A percentile compares a stretch with the other conserved stretches of the same genome.
Evolutionary conservation across 2,888 invertebrate genomes (phyloP).

Genomic region (Leistus spinibarbis): DNA sequence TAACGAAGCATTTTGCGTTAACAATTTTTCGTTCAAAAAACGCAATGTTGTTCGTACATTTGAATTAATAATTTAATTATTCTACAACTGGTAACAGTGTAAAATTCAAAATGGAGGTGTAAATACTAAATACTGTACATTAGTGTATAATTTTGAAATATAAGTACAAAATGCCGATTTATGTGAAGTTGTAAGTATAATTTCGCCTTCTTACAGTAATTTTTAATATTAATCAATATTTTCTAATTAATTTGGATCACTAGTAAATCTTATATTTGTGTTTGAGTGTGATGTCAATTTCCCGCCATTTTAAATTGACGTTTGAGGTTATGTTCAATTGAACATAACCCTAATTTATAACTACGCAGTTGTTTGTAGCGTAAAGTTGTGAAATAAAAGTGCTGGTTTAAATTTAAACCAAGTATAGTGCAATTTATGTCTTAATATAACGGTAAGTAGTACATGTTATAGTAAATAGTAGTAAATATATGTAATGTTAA

Average conservation of each 20-base stretch:
- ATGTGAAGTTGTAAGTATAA: slow-evolving; percentile 46
- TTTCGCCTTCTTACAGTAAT: slow-evolving; percentile 1
- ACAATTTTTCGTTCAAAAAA: no score
- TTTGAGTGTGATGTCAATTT: background rate
- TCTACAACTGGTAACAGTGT: no score
- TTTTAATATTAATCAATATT: background rate
- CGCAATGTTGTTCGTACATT: no score
- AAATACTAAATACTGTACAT: no score
- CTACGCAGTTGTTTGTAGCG: background rate
- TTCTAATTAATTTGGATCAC: background rate
- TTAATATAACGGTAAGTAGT: background rate
- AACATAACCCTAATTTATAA: slow-evolving; percentile 19
- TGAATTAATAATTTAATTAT: no score
- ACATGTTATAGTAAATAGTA: slow-evolving; percentile 4
- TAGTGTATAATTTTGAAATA: background rate
- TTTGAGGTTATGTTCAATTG: slow-evolving; percentile 2
- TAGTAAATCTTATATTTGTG: background rate
- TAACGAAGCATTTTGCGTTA: no score
- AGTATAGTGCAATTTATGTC: background rate
- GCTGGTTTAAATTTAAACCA: background rate
- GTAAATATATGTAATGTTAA: no score
- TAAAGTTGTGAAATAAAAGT: background rate
- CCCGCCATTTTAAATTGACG: slow-evolving; percentile 23
- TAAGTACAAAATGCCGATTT: slow-evolving; percentile 43
- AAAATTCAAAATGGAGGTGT: background rate